phyloP scores from a whole-genome alignment of 2,888 invertebrate species.

The Xanthorhoe spadicearia region DNA sequence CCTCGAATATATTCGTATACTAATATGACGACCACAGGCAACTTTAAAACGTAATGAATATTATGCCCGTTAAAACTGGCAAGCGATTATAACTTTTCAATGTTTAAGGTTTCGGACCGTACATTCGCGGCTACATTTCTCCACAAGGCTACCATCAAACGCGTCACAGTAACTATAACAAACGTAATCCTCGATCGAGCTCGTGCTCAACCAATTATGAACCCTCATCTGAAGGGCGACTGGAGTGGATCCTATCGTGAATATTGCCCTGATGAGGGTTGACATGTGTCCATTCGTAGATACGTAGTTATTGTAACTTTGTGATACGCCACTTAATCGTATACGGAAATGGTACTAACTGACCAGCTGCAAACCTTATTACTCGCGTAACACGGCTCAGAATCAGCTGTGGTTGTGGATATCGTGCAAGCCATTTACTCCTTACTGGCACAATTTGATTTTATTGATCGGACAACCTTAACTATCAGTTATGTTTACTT shows the following conservation, averaged over 20 bases:
- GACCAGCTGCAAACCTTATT: conserved; percentile 19
- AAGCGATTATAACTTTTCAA: conserved; percentile 14
- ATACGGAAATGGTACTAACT: conserved; percentile 24
- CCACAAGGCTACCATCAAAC: conserved; percentile 12
- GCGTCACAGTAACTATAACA: conserved; percentile 25
- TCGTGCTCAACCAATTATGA: conserved; percentile 41
- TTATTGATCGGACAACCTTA: conserved; percentile 22
- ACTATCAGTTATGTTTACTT: conserved; percentile 21
- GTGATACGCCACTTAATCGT: conserved; percentile 39
- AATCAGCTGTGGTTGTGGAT: conserved; percentile 12
- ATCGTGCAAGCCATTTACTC: conserved; percentile 12
- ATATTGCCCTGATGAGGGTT: conserved; percentile 62
- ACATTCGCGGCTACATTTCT: conserved; percentile 14
- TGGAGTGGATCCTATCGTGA: conserved; percentile 45
- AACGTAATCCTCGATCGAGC: conserved; percentile 31
- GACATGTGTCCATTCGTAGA: conserved; percentile 61
- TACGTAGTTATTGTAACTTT: conserved; percentile 56
- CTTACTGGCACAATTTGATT: conserved; percentile 21
- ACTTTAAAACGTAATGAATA: not conserved
- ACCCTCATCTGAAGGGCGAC: conserved; percentile 41
- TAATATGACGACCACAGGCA: not conserved
- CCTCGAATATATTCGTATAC: no score
- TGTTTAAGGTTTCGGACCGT: conserved; percentile 13
- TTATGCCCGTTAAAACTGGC: not conserved
- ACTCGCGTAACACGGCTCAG: conserved; percentile 10